Evolutionary conservation across 1,140 invertebrate species (phyloP).

Genomic region (Camponotus pennsylvanicus): DNA sequence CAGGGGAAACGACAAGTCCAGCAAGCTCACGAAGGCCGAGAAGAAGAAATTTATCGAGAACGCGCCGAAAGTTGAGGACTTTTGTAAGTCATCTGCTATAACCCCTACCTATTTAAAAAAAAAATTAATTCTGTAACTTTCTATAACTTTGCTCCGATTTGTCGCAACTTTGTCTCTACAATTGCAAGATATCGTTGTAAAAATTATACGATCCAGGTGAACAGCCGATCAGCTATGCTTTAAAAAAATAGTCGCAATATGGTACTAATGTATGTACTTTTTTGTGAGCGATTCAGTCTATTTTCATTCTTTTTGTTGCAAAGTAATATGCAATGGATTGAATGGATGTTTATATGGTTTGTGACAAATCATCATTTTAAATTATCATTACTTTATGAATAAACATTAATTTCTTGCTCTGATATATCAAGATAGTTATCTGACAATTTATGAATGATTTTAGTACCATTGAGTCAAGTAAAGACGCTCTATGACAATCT

Average conservation of each 20-base stretch:
- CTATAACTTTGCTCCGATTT: slow-evolving; percentile 31
- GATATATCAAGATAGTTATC: background rate
- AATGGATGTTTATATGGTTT: no score
- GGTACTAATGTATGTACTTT: background rate
- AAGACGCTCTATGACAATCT: slow-evolving; percentile 85
- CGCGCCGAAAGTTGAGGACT: slow-evolving; percentile 89
- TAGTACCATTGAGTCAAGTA: slow-evolving; percentile 85
- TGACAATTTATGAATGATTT: slow-evolving; percentile 36
- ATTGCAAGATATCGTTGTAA: background rate
- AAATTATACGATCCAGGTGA: background rate
- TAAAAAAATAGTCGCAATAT: slow-evolving; percentile 1
- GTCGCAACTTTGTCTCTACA: background rate
- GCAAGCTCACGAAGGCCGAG: slow-evolving; percentile 87
- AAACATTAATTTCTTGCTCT: background rate
- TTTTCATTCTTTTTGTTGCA: background rate
- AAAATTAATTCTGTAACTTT: background rate
- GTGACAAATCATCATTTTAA: background rate
- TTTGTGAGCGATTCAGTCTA: background rate
- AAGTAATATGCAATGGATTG: background rate
- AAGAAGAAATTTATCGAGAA: slow-evolving; percentile 88
- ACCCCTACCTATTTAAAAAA: slow-evolving; percentile 73
- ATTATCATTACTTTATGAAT: background rate
- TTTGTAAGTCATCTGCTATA: slow-evolving; percentile 83
- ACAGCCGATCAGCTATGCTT: background rate
- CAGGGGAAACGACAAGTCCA: slow-evolving; percentile 86